Evolutionary conservation across 2,797 vertebrate species (phyloP).

Genomic region (Sebastes aleutianus): DNA sequence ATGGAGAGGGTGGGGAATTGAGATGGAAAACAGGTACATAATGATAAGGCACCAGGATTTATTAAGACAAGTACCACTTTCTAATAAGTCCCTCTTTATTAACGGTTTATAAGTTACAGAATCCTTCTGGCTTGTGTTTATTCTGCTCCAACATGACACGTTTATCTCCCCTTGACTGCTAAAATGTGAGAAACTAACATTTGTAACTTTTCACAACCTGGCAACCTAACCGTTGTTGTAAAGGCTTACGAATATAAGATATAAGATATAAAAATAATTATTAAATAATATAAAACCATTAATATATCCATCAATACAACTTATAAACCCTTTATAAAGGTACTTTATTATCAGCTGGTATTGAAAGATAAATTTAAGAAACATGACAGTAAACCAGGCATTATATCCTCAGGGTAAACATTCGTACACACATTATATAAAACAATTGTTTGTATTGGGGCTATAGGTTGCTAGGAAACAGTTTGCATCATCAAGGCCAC

Average conservation of each 20-base stretch:
- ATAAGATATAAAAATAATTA: background rate
- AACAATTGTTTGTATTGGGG: background rate
- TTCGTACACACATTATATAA: background rate
- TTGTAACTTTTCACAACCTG: background rate
- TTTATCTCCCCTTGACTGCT: background rate
- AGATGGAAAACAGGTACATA: background rate
- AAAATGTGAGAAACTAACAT: background rate
- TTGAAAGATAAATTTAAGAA: background rate
- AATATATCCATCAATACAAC: background rate
- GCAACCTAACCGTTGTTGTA: background rate
- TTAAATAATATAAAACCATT: background rate
- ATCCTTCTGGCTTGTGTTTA: background rate
- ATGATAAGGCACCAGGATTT: too few species aligned
- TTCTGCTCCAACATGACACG: background rate
- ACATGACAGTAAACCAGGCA: background rate
- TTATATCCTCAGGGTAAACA: background rate
- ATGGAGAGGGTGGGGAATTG: background rate
- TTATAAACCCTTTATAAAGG: background rate
- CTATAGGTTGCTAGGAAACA: conserved; percentile 3
- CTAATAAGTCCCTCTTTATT: background rate
- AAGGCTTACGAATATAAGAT: background rate
- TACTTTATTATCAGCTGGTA: background rate
- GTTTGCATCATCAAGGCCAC: background rate
- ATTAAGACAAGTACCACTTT: background rate
- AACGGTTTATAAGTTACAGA: background rate